phyloP scores from a whole-genome alignment of 2,797 vertebrate species.

The Enteromius fasciolatus region DNA sequence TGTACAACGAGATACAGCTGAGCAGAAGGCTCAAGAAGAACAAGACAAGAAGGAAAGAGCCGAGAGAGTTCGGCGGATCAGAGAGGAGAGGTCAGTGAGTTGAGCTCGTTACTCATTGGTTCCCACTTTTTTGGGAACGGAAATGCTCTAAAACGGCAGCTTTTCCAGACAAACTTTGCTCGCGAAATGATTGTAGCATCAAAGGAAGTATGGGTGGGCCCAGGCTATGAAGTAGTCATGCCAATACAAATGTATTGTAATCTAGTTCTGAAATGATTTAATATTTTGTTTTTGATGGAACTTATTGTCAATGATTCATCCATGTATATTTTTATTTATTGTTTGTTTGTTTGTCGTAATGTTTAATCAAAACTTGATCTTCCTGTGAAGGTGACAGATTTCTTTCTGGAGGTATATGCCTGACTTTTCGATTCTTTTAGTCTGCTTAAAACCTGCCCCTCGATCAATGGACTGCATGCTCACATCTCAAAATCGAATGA shows the following conservation, averaged over 20 bases:
- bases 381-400: neutral
- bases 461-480: neutral
- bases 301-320: neutral
- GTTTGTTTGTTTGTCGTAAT: neutral
- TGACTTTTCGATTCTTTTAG: neutral
- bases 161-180: no score
- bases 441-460: neutral
- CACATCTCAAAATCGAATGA: neutral
- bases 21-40: constrained; percentile 88
- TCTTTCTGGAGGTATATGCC: neutral
- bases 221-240: neutral
- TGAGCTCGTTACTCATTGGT: neutral
- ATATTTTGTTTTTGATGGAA: neutral
- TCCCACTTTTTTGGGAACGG: no score
- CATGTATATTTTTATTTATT: neutral
- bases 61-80: constrained; percentile 84
- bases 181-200: no score
- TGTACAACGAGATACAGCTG: constrained; percentile 88
- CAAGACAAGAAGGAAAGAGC: constrained; percentile 89
- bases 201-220: no score
- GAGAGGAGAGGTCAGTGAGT: constrained; percentile 85
- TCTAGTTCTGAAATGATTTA: neutral
- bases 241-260: neutral
- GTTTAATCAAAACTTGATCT: neutral
- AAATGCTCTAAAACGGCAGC: no score